A percentile compares a stretch with the other conserved stretches of the same genome.
phyloP scores from a whole-genome alignment of 2,888 invertebrate species.

The Trachelus troglodyta region DNA sequence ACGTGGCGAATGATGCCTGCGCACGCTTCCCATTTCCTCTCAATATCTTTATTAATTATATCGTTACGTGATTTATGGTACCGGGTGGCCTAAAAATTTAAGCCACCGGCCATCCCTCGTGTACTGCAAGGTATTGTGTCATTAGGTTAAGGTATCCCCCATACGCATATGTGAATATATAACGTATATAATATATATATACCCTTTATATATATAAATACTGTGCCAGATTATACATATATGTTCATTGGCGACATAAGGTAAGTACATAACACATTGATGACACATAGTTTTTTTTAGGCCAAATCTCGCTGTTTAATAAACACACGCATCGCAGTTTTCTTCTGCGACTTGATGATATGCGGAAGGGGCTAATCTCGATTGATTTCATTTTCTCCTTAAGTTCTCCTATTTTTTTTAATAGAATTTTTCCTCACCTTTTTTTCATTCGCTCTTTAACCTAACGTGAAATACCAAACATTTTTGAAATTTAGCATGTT shows the following conservation, averaged over 20 bases:
- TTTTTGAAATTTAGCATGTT: too few species aligned
- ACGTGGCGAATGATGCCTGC: not conserved
- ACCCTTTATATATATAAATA: slow-evolving; percentile 9
- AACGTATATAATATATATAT: slow-evolving; percentile 14
- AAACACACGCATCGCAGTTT: slow-evolving; percentile 1
- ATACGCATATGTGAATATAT: slow-evolving; percentile 17
- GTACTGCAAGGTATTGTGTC: slow-evolving; percentile 16
- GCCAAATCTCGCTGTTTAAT: slow-evolving; percentile 40
- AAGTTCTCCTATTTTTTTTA: too few species aligned
- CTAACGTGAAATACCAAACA: too few species aligned
- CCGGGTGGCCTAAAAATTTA: too few species aligned
- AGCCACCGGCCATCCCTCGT: slow-evolving; percentile 16
- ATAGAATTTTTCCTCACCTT: too few species aligned
- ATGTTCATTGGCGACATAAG: slow-evolving; percentile 21
- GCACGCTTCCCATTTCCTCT: not conserved
- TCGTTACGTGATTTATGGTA: not conserved
- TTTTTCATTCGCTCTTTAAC: too few species aligned
- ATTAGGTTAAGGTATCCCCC: not conserved
- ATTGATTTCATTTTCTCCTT: too few species aligned
- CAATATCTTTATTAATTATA: not conserved
- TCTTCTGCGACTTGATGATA: too few species aligned
- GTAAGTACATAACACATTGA: slow-evolving; percentile 44
- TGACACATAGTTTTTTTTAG: slow-evolving; percentile 45
- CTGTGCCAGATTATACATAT: slow-evolving; percentile 10
- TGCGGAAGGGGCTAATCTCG: too few species aligned